These are phyloP conservation scores for Sitobion miscanthi DNA, from an alignment of 1,140 invertebrate genomes.

Conservation along the genomic window DNA sequence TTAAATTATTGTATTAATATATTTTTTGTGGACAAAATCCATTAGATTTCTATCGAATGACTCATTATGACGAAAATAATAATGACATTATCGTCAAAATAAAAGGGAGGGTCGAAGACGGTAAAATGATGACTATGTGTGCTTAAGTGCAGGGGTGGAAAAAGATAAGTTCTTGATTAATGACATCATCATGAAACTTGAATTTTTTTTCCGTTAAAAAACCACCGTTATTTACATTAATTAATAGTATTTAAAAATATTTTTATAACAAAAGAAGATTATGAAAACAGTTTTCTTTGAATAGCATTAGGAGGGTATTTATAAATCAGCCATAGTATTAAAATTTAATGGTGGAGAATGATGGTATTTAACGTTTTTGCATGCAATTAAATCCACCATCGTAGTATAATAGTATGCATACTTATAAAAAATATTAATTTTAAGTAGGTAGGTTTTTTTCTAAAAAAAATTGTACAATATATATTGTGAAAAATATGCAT, in stretches of 20 bases:
- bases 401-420: neutral
- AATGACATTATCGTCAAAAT: conserved; percentile 30
- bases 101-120: conserved; percentile 44
- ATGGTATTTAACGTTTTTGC: neutral
- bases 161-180: conserved; percentile 53
- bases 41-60: conserved; percentile 34
- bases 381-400: neutral
- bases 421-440: neutral
- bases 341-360: neutral
- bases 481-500: neutral
- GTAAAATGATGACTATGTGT: conserved; percentile 37
- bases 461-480: neutral
- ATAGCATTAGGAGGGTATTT: neutral
- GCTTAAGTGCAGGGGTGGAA: conserved; percentile 33
- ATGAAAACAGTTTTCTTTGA: neutral
- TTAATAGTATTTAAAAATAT: conserved; percentile 54
- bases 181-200: neutral
- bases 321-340: neutral
- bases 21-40: neutral
- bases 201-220: conserved; percentile 10
- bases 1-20: neutral
- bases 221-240: conserved; percentile 33
- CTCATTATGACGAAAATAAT: conserved; percentile 36
- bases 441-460: neutral
- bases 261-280: neutral